These are phyloP conservation scores for Hafferia zeledoni DNA, from an alignment of 2,797 vertebrate species.

Conservation along the genomic window DNA sequence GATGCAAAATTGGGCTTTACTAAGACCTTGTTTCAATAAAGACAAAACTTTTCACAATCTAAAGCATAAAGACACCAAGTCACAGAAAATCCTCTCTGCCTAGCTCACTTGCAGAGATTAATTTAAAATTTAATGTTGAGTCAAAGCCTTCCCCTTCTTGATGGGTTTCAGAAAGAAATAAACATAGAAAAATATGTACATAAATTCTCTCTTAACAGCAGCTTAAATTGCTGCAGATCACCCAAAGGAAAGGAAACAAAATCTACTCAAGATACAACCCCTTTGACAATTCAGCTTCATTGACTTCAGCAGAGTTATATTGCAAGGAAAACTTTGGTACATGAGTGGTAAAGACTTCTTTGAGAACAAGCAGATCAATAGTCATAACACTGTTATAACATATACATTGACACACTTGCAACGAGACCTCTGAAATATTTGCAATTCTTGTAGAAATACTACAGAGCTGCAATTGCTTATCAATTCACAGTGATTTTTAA, in stretches of 20 bases:
- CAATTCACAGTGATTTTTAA: neutral
- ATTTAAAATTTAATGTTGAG: neutral
- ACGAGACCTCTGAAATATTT: constrained; percentile 25
- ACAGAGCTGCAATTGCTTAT: neutral
- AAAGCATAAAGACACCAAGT: neutral
- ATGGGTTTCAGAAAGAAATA: neutral
- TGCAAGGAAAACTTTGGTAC: neutral
- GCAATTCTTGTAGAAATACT: constrained; percentile 3
- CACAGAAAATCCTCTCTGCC: neutral
- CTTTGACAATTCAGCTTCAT: neutral
- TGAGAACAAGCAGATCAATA: constrained; percentile 56
- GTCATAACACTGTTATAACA: constrained; percentile 29
- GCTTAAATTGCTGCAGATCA: neutral
- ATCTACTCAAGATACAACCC: neutral
- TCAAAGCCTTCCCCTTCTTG: neutral
- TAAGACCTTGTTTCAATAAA: neutral
- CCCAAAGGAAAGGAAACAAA: neutral
- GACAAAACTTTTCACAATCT: neutral
- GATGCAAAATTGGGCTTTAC: neutral
- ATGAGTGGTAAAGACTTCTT: constrained; percentile 1
- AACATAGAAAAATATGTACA: neutral
- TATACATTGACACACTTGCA: neutral
- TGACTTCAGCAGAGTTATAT: neutral
- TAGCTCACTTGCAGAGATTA: neutral
- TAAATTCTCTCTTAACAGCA: neutral